Evolutionary conservation across 2,888 invertebrate genomes (phyloP), one percentile per base, ranked within the genome.

Genomic region (Cephus pulcher): DNA sequence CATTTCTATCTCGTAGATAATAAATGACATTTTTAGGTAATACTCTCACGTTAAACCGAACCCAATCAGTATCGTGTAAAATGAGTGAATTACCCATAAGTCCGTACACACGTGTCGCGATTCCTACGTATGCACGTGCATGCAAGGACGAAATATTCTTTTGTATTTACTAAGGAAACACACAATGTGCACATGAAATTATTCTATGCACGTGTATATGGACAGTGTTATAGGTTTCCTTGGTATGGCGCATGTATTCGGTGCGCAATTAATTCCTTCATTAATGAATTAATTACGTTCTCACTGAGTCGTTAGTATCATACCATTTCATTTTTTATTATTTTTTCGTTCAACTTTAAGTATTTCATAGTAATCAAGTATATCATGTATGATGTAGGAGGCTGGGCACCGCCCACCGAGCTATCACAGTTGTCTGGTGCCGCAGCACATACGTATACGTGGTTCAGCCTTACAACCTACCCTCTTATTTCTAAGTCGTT

Each of bases 391-490:
- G 90, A 91, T 91, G 90, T 91, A 91, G 91, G 91, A 91, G 91
- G 91, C 91, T 90, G 91, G 91, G 91, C 91, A 91, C 91, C 91
- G 91, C 91, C 91, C 91, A 91, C 91, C 91, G 91, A 91, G 90
- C 87, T 91, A 91, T 91, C 91, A 91, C 91, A 91, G 91, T 91
- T 85, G 91, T 89, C 88, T 91, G 91, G 91, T 91, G 91, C 91
- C 91, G 91, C 91, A 91, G 91, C 91, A 91, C 91, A 91, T 91
- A 91, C 91, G 91, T 91, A 91, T 91, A 91, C 91, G 90, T 91
- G 91, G 91, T 91, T 91, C 90, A 91, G 91, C 91, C 91, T 91
- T 91, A 91, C 85, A 87, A 86, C 89, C 90, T 91, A 91, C 89
- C 87, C 87, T 90, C 89, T 90, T 91, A 91, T 80, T 80, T 82